A percentile compares a stretch with the other conserved stretches of the same genome.
Conservation (phyloP, 1,140 invertebrate genomes). For the Pygmarrhopalites habei region DNA sequence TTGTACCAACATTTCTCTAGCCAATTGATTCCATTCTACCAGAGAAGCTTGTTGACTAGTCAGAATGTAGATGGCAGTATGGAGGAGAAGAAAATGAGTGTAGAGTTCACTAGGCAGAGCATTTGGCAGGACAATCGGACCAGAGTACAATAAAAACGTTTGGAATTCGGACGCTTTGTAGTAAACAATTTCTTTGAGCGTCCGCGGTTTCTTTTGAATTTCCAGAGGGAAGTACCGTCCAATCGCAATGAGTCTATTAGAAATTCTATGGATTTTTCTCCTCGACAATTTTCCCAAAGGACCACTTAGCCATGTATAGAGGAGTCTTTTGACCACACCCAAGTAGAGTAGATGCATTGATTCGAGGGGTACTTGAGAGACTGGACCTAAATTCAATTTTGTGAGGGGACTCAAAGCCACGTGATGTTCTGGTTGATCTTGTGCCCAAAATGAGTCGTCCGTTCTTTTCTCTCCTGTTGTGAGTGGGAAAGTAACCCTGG, state of each 20-base stretch:
- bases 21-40: conserved; percentile 5
- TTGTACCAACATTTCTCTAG: conserved; percentile 7
- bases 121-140: conserved; percentile 7
- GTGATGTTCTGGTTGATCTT: conserved; percentile 34
- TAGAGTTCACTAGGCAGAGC: not conserved
- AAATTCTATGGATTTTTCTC: conserved; percentile 37
- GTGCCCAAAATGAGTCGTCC: conserved; percentile 28
- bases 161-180: conserved; percentile 33
- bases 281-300: conserved; percentile 21
- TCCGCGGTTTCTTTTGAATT: conserved; percentile 22
- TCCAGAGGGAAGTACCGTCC: conserved; percentile 37
- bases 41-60: not conserved
- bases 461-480: conserved; percentile 27
- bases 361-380: conserved; percentile 16
- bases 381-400: not conserved
- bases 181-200: conserved; percentile 1
- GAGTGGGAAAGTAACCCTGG: conserved; percentile 37
- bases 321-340: conserved; percentile 14
- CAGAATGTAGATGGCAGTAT: conserved; percentile 14
- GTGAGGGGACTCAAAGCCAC: not conserved
- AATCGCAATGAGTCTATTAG: conserved; percentile 14
- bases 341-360: conserved; percentile 22
- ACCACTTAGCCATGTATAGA: conserved; percentile 11
- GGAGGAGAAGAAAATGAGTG: conserved; percentile 15
- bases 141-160: conserved; percentile 28